Evolutionary conservation across 2,888 invertebrate species (phyloP), one percentile per base, ranked within the genome.

Genomic region (Anarsia innoxiella): DNA sequence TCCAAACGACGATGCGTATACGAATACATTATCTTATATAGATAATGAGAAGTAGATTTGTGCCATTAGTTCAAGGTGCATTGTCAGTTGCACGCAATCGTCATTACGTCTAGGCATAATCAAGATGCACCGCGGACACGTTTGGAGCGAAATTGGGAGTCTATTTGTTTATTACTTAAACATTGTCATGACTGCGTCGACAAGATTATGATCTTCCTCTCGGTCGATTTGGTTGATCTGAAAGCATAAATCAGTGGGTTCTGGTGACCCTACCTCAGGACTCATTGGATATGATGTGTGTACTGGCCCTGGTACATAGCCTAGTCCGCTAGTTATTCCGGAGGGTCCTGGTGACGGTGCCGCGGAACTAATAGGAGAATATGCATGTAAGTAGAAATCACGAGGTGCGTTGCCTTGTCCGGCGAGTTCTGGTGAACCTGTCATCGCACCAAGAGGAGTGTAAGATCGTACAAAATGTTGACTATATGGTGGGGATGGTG

Each of bases 281-380:
- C 28, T 32, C 10, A 28, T 37, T 5, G 32, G 31, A 27, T 37
- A 11, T 8, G 27, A 32, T 12, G 29, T 14, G 13, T 12, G 28
- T 10, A 37, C 37, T 37, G 37, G 32, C 12, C 37, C 32, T 32
- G 37, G 32, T 32, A 14, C 23, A 37, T 37, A 32, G 16, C 19
- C 27, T 32, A 14, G 8, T 26, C 11, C 15, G 9, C 26, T 34
- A 27, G 26, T 27, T 26, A 27, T 32, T 23, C 23, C 32, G 32
- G 23, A 23, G 32, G 30, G 30, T 31, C 31, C 36, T 37, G 36
- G 36, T 37, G 36, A 37, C 28, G 23, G 31, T 30, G 26, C 30
- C 15, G 23, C 31, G 36, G 36, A 10, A 37, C 25, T 31, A 23
- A 37, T 15, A 25, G 36, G 36, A 31, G 36, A 37, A 15, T 25